Conservation (phyloP, 2,797 vertebrate species). For the Brachyalestes nurse region DNA sequence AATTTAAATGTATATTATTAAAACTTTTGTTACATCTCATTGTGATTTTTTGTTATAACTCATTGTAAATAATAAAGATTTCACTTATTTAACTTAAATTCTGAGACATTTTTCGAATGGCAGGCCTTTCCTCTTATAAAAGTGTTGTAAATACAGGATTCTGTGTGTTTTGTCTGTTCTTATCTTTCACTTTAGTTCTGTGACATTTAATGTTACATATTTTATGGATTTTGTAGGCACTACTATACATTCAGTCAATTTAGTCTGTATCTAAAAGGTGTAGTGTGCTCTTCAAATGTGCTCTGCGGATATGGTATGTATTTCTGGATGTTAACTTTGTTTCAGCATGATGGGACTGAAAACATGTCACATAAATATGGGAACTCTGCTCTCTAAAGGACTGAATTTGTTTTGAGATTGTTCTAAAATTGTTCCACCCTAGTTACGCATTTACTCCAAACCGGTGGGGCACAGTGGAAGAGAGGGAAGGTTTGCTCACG, state of each 20-base stretch:
- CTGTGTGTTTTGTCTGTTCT: neutral
- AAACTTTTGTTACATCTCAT: constrained; percentile 64
- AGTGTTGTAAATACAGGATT: constrained; percentile 32
- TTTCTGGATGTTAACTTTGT: neutral
- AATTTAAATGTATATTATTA: constrained; percentile 37
- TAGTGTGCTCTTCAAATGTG: no score
- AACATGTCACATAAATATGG: neutral
- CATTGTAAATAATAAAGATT: constrained; percentile 22
- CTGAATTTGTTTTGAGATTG: neutral
- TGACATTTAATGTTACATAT: neutral
- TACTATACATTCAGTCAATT: no score
- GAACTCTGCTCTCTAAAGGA: neutral
- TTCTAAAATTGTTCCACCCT: neutral
- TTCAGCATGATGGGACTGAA: neutral
- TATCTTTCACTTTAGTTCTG: constrained; percentile 1
- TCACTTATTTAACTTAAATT: constrained; percentile 61
- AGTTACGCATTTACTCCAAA: neutral
- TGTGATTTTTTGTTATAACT: no score
- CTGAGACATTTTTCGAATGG: constrained; percentile 13
- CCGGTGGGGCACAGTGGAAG: neutral
- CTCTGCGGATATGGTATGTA: no score
- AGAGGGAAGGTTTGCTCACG: neutral
- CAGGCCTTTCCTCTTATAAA: constrained; percentile 1
- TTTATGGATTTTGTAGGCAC: neutral
- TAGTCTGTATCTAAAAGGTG: neutral